Base-by-base conservation (phyloP, 2,888 invertebrate species). In the Chelonus formosanus region DNA sequence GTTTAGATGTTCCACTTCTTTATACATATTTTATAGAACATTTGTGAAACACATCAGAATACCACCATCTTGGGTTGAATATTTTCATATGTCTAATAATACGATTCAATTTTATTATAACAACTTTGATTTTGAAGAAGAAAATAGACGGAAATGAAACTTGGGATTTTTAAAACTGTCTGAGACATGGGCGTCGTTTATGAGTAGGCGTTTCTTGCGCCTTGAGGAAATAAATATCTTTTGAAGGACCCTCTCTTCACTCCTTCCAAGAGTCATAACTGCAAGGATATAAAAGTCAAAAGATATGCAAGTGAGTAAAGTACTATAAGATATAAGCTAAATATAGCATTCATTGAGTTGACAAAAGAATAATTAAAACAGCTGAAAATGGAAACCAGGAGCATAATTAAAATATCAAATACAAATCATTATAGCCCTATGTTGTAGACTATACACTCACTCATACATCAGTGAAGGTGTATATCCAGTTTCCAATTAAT, bases 201-300 rank as follows among this genome's bases (percentile, higher is more conserved):
- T 43, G 64, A 63, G 60, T 52, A 58, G 67, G 61, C 55, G 67
- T 59, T 57, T 56, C 60, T 53, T 40, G 35, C 54, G 55, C 63
- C 54, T 47, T 36, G 35, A 52, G 55, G 44, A 60, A 60, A 65
- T 61, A 65, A 65, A 65, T 65, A 65, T 60, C 61, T 61, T 56
- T 44, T 61, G 65, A 56, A 61, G 60, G 56, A 56, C 40, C 55
- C 56, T 54, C 43, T 36, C 53, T 47, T 40, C 7, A 35, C 47
- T 31, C 44, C 32, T 31, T 6, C 2, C n/a, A 54, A 56, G 32
- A 54, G 52, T 58, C 50, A 59, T 65, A 65, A 65, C 58, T 52
- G 59, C 32, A 44, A 52, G 53, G 36, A 64, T 58, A 6, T 64
- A 64, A 64, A 64, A 52, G 58, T 58, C 58, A 58, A 53, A 53